Evolutionary conservation across 2,797 vertebrate species (phyloP).

Genomic region (Pachyuromys duprasi): DNA sequence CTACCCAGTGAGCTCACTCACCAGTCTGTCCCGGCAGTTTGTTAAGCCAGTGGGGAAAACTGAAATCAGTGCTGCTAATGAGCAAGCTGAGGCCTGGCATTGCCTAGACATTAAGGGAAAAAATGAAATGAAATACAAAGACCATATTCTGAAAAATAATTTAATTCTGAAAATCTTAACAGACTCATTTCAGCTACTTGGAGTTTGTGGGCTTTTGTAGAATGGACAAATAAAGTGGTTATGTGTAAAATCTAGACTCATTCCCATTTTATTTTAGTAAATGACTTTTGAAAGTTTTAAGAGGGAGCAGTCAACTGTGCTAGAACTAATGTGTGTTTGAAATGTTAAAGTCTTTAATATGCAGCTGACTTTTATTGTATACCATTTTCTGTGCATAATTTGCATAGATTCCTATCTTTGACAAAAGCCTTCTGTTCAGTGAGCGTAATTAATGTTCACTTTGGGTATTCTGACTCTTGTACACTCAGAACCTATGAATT

Average conservation of each 20-base stretch:
- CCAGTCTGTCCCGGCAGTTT: neutral
- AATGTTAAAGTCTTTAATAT: constrained; percentile 12
- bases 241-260: neutral
- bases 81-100: neutral
- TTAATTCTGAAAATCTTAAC: constrained; percentile 30
- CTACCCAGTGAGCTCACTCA: neutral
- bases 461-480: neutral
- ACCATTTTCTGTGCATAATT: constrained; percentile 4
- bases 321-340: constrained; percentile 40
- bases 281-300: constrained; percentile 30
- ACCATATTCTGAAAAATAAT: constrained; percentile 11
- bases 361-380: neutral
- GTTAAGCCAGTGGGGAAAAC: constrained; percentile 37
- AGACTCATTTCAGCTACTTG: neutral
- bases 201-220: neutral
- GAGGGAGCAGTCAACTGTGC: neutral
- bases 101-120: neutral
- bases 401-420: neutral
- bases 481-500: neutral
- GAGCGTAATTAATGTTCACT: neutral
- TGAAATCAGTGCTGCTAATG: neutral
- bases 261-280: constrained; percentile 38
- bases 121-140: constrained; percentile 8
- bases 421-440: neutral
- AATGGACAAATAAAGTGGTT: neutral